phyloP scores from a whole-genome alignment of 1,140 invertebrate genomes.

The Ips typographus region DNA sequence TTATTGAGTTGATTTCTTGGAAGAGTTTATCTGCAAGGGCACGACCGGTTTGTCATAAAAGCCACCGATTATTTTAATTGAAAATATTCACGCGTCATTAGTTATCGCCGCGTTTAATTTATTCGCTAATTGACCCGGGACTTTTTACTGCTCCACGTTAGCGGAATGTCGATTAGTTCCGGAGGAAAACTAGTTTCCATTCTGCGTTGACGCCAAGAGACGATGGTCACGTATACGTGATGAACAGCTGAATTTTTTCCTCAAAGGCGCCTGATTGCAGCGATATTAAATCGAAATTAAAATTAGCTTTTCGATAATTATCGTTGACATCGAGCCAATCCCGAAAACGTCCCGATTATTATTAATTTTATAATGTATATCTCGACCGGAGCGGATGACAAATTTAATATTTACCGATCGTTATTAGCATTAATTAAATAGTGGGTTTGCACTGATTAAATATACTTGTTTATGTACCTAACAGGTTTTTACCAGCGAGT shows the following conservation, averaged over 20 bases:
- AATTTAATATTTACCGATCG: conserved; percentile 4
- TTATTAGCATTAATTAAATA: conserved; percentile 2
- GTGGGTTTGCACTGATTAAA: background rate
- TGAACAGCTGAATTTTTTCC: too few relatives aligned
- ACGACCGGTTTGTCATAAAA: background rate
- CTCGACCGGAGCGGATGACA: background rate
- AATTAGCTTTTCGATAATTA: background rate
- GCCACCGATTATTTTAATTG: conserved; percentile 13
- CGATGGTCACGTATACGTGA: too few relatives aligned
- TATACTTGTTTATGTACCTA: background rate
- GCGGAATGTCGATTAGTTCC: background rate
- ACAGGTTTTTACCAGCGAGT: background rate
- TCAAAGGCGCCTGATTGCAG: too few relatives aligned
- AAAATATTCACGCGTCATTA: conserved; percentile 11
- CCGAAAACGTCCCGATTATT: conserved; percentile 1
- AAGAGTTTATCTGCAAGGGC: background rate
- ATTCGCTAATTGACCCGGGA: conserved; percentile 8
- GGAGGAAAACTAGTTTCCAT: too few relatives aligned
- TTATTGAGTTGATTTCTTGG: too few relatives aligned
- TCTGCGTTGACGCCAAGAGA: too few relatives aligned
- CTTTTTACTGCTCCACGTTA: conserved; percentile 2
- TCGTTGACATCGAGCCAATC: background rate
- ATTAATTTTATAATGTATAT: background rate
- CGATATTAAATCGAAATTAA: too few relatives aligned
- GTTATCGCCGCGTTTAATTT: conserved; percentile 9